These are phyloP conservation scores for Rapana venosa DNA, from an alignment of 2,888 invertebrate species.

Conservation along the genomic window DNA sequence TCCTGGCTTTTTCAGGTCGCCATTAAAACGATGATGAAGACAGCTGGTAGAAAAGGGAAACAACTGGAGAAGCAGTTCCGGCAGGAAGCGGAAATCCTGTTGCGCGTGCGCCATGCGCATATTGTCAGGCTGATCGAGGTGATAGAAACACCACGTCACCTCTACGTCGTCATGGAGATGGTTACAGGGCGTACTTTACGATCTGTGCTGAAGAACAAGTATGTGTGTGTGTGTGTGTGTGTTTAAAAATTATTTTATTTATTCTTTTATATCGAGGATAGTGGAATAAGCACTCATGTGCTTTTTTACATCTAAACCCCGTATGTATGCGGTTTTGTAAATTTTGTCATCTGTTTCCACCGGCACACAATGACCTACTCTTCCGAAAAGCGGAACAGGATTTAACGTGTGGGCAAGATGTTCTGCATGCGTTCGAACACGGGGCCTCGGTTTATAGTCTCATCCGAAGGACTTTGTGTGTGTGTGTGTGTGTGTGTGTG, in stretches of 20 bases:
- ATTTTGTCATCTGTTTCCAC: too few relatives aligned
- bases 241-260: too few relatives aligned
- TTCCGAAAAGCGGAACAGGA: too few relatives aligned
- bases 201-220: constrained; percentile 24
- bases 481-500: constrained; percentile 13
- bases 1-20: constrained; percentile 15
- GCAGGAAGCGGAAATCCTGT: constrained; percentile 20
- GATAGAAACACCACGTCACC: constrained; percentile 23
- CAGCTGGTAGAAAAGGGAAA: constrained; percentile 18
- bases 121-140: constrained; percentile 26
- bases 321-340: too few relatives aligned
- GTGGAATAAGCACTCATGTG: too few relatives aligned
- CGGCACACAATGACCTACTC: too few relatives aligned
- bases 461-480: too few relatives aligned
- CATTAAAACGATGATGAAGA: constrained; percentile 25
- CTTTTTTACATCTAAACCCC: too few relatives aligned
- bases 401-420: too few relatives aligned
- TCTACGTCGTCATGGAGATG: constrained; percentile 37
- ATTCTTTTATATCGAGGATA: too few relatives aligned
- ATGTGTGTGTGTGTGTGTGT: background rate
- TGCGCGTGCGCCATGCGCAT: constrained; percentile 29
- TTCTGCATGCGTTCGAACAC: too few relatives aligned
- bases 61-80: constrained; percentile 19
- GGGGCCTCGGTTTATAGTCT: too few relatives aligned
- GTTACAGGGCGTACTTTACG: constrained; percentile 11